Evolutionary conservation across 2,888 invertebrate species (phyloP).

Genomic region (Bimastos eiseni): DNA sequence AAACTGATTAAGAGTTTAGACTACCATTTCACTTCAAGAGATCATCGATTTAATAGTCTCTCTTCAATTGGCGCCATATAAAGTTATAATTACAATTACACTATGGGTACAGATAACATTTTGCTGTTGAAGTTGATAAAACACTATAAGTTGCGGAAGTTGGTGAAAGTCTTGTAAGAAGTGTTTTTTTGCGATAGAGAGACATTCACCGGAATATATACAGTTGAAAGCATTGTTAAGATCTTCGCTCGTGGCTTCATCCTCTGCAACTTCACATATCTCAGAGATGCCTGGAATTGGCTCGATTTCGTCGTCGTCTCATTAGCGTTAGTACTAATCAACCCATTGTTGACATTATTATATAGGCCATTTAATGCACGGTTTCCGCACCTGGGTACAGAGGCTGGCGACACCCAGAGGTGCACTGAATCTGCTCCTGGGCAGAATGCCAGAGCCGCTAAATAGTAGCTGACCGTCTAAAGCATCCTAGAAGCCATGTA

Average conservation of each 20-base stretch:
- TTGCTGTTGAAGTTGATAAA: not conserved
- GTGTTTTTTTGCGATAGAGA: conserved; percentile 74
- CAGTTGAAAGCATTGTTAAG: conserved; percentile 98
- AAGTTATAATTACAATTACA: not conserved
- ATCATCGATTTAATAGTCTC: too few species aligned
- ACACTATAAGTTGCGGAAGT: not conserved
- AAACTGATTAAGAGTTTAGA: not conserved
- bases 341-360: not conserved
- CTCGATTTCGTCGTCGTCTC: conserved; percentile 99
- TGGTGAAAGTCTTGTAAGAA: too few species aligned
- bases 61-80: not conserved
- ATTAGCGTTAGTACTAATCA: conserved; percentile 87
- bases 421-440: too few species aligned
- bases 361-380: too few species aligned
- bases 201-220: conserved; percentile 99
- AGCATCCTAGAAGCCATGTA: too few species aligned
- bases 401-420: too few species aligned
- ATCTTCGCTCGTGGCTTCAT: conserved; percentile 99
- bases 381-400: too few species aligned
- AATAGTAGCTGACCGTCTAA: too few species aligned
- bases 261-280: conserved; percentile 98
- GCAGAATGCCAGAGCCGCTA: too few species aligned
- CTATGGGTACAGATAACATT: too few species aligned
- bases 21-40: not conserved
- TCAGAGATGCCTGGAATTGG: conserved; percentile 99